Percentiles rank a stretch among this genome's conserved stretches.
Conservation (phyloP, 2,888 invertebrate species). For the Drosophila diplacantha region DNA sequence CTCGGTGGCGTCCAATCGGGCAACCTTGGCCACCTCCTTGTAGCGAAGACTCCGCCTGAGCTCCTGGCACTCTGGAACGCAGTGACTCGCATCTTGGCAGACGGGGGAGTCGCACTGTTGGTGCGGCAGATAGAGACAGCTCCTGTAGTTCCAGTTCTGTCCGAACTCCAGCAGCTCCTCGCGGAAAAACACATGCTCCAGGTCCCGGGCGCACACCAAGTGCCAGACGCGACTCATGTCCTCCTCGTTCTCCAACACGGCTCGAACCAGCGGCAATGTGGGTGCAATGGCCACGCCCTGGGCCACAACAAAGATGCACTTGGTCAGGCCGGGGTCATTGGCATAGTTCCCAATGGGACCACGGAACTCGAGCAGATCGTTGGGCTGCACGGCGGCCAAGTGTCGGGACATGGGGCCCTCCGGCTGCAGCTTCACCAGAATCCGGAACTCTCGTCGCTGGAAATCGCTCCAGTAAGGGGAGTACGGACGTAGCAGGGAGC, state of each 20-base stretch:
- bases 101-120: slow-evolving; percentile 52
- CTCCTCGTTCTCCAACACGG: slow-evolving; percentile 82
- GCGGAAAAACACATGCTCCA: slow-evolving; percentile 81
- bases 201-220: slow-evolving; percentile 81
- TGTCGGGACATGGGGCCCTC: slow-evolving; percentile 81
- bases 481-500: slow-evolving; percentile 71
- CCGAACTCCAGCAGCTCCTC: slow-evolving; percentile 81
- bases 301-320: slow-evolving; percentile 79
- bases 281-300: slow-evolving; percentile 89
- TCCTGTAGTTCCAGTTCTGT: slow-evolving; percentile 87
- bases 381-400: slow-evolving; percentile 78
- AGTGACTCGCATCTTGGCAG: slow-evolving; percentile 30
- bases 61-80: slow-evolving; percentile 48
- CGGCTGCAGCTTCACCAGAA: slow-evolving; percentile 82
- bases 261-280: slow-evolving; percentile 81
- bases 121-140: slow-evolving; percentile 81
- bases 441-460: slow-evolving; percentile 78
- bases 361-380: slow-evolving; percentile 82
- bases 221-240: slow-evolving; percentile 83
- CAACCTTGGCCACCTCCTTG: slow-evolving; percentile 59
- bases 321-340: slow-evolving; percentile 40
- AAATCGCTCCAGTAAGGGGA: slow-evolving; percentile 74
- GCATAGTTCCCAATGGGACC: slow-evolving; percentile 83
- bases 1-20: slow-evolving; percentile 50
- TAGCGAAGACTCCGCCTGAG: slow-evolving; percentile 65